Percentiles rank a stretch among this genome's conserved stretches.
Evolutionary conservation across 2,888 invertebrate genomes (phyloP).

Genomic region (Trichacis sp.): DNA sequence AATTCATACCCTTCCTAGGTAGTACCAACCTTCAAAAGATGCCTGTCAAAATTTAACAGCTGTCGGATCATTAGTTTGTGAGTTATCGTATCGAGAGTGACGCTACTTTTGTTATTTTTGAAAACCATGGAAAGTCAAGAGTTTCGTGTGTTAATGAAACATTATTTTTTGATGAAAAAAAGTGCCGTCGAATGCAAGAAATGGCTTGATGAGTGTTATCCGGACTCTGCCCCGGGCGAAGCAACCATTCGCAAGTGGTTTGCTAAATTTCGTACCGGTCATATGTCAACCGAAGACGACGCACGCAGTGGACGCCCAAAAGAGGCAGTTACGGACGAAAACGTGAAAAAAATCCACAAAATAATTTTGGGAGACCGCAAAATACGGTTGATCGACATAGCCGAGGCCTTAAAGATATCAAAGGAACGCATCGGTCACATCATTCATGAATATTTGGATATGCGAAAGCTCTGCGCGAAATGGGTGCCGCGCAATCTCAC

Average conservation of each 20-base stretch:
- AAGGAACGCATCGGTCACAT: conserved; percentile 22
- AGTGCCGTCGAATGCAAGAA: conserved; percentile 25
- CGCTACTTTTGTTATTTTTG: conserved; percentile 26
- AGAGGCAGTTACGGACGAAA: conserved; percentile 9
- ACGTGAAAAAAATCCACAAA: conserved; percentile 19
- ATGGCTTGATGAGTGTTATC: conserved; percentile 40
- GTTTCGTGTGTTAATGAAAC: conserved; percentile 38
- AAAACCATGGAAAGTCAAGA: conserved; percentile 24
- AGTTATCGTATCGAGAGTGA: conserved; percentile 9
- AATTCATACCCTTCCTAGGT: conserved; percentile 10
- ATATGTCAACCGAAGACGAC: background rate
- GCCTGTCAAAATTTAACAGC: conserved; percentile 3
- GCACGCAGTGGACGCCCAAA: conserved; percentile 6
- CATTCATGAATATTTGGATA: conserved; percentile 45
- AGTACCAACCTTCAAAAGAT: conserved; percentile 10
- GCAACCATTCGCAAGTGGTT: conserved; percentile 35
- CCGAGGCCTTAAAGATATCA: conserved; percentile 42
- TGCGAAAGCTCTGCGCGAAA: conserved; percentile 46
- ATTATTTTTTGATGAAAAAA: conserved; percentile 40
- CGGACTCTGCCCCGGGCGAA: conserved; percentile 42
- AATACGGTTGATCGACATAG: conserved; percentile 43
- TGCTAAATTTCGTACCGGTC: background rate
- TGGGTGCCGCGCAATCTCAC: conserved; percentile 55
- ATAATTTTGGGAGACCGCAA: conserved; percentile 37
- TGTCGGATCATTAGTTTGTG: conserved; percentile 4